Evolutionary conservation across 2,888 invertebrate genomes (phyloP), one percentile per base, ranked within the genome.

Genomic region (Morpho deidamia): DNA sequence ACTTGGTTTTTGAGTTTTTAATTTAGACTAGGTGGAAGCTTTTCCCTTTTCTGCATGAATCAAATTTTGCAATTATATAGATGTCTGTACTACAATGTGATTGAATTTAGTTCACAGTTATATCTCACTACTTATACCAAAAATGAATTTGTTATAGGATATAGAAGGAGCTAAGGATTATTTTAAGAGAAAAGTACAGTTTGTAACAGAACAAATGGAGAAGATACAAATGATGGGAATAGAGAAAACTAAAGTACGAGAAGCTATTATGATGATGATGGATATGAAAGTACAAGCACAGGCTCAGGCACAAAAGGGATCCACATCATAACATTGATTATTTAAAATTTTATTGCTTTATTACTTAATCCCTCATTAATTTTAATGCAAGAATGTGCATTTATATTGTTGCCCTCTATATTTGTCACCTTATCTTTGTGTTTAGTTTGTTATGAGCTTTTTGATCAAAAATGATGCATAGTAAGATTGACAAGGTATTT

Each of bases 171-270:
- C 97, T 1, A 95, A 95, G 77, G 96, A 97, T 69, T 99, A 98
- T 74, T 99, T 99, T 76, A 95, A 95, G 76, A 92, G 98, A 50
- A 97, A 97, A 89, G 94, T 96, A 0, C 93, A 95, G 60, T 98
- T 96, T 89, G 94, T 99, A 0, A 95, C 95, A 0, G 96, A 97
- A 73, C 98, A 99, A 90, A 97, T 98, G 92, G 97, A 97, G 73
- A 97, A 97, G 87, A 94, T 98, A 53, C 97, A 97, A 81, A 84
- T 90, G 37, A 83, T 96, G 60, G 94, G 96, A 2, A 84, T 94
- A 49, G 96, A 98, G 73, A 98, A 98, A 78, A 93, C 93, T 58
- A 94, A 93, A 80, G 93, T 96, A 60, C 90, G 95, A 60, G 95
- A 95, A 78, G 94, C 94, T 37, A 93, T 96, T 55, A 91, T 94